Conservation (phyloP, 2,797 vertebrate genomes). For the Acrocephalus scirpaceus region DNA sequence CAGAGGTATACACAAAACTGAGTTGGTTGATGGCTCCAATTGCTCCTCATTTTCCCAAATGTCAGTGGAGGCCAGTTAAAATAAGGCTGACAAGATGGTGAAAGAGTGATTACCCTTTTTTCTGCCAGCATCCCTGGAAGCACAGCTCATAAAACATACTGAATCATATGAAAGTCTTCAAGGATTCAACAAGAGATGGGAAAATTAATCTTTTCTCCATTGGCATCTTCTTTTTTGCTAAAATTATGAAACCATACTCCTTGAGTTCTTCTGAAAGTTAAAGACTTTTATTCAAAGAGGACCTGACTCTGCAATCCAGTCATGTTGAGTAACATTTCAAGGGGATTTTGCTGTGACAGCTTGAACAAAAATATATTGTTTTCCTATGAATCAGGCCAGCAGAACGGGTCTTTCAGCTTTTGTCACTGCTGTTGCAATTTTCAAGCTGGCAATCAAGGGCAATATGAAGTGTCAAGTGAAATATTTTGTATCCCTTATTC, state of each 20-base stretch:
- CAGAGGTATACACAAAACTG: not conserved
- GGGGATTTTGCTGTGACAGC: not conserved
- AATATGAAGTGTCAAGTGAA: constrained; percentile 12
- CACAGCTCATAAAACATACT: constrained; percentile 23
- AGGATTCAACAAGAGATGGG: not conserved
- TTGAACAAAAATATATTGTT: constrained; percentile 38
- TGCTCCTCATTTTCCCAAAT: not conserved
- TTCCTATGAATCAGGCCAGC: constrained; percentile 12
- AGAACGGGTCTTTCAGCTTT: not conserved
- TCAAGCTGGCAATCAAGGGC: constrained; percentile 23
- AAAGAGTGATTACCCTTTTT: constrained; percentile 6
- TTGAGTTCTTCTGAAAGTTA: constrained; percentile 7
- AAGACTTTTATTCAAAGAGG: constrained; percentile 32
- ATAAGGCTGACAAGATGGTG: constrained; percentile 29
- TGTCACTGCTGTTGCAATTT: constrained; percentile 34
- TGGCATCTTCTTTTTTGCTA: not conserved
- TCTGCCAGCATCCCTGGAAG: constrained; percentile 52
- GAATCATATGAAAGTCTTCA: constrained; percentile 35
- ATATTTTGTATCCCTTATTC: constrained; percentile 8
- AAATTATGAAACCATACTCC: constrained; percentile 15
- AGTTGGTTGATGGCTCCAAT: not conserved
- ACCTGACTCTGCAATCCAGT: constrained; percentile 52
- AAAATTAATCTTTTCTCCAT: constrained; percentile 43
- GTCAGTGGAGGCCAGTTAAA: constrained; percentile 10
- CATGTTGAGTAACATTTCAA: constrained; percentile 36